Conservation (phyloP, 2,888 invertebrate species). For the Resseliella maxima region DNA sequence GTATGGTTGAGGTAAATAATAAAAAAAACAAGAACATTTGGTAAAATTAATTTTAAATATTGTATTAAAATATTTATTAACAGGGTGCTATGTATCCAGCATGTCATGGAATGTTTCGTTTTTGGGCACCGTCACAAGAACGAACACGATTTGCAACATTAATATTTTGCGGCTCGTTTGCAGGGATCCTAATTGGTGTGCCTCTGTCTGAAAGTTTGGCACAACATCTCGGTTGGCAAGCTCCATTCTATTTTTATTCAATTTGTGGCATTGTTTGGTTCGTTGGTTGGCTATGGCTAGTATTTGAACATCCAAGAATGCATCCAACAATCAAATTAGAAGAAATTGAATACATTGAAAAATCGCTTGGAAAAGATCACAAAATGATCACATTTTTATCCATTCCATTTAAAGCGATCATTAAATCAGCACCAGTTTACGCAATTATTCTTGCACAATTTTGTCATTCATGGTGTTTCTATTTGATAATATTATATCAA, state of each 20-base stretch:
- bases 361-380: constrained; percentile 80
- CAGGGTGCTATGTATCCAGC: constrained; percentile 99
- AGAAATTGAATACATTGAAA: constrained; percentile 95
- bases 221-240: constrained; percentile 87
- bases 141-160: constrained; percentile 97
- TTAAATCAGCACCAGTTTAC: constrained; percentile 96
- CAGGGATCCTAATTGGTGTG: constrained; percentile 92
- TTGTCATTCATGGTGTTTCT: constrained; percentile 99
- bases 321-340: constrained; percentile 94
- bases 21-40: constrained; percentile 56
- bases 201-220: constrained; percentile 94
- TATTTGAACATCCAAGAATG: constrained; percentile 92
- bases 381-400: constrained; percentile 82
- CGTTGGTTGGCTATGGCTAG: constrained; percentile 86
- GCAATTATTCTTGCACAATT: constrained; percentile 99
- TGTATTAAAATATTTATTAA: constrained; percentile 22
- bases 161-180: constrained; percentile 98
- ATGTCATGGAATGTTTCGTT: constrained; percentile 99
- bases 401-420: constrained; percentile 93
- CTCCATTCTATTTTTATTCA: constrained; percentile 97
- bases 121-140: constrained; percentile 98
- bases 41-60: too few species aligned
- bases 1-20: constrained; percentile 87
- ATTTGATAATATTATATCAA: constrained; percentile 94
- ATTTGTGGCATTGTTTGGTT: constrained; percentile 87